These are phyloP conservation scores for Cyphomyrus discorhynchus DNA, from an alignment of 2,113 vertebrate genomes.

Conservation along the genomic window DNA sequence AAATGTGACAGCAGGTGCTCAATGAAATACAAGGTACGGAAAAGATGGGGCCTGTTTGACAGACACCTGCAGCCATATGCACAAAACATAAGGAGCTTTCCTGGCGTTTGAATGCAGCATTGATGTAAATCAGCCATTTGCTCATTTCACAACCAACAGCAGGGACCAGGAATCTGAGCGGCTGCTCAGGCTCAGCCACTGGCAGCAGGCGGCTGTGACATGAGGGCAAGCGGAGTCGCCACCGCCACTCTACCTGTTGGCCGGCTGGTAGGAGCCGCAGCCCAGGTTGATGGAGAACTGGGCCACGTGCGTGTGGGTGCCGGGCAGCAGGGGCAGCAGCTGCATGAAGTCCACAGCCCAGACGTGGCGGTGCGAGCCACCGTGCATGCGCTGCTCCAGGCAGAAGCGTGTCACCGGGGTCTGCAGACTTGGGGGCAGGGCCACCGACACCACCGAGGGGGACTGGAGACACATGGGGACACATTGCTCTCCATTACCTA, in stretches of 20 bases:
- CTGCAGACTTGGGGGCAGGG: conserved; percentile 81
- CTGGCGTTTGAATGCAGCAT: neutral
- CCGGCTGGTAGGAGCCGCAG: conserved; percentile 91
- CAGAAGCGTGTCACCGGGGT: conserved; percentile 86
- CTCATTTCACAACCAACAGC: neutral
- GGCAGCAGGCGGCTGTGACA: neutral
- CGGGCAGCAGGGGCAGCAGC: conserved; percentile 79
- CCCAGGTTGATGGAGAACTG: conserved; percentile 97
- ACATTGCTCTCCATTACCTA: neutral
- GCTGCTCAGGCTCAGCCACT: neutral
- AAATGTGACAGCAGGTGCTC: neutral
- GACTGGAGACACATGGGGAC: conserved; percentile 54
- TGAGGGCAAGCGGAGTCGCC: neutral
- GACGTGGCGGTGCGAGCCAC: conserved; percentile 72
- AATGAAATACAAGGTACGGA: neutral
- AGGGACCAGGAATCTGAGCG: neutral
- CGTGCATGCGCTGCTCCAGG: conserved; percentile 81
- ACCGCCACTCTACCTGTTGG: conserved; percentile 75
- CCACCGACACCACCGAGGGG: conserved; percentile 79
- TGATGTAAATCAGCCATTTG: neutral
- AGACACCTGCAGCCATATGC: neutral
- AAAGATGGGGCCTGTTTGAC: neutral
- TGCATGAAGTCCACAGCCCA: conserved; percentile 96
- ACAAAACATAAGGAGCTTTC: neutral
- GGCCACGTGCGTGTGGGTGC: conserved; percentile 79